Conservation (phyloP, 2,113 vertebrate genomes). For the Lepidiolamprologus cunningtoni region DNA sequence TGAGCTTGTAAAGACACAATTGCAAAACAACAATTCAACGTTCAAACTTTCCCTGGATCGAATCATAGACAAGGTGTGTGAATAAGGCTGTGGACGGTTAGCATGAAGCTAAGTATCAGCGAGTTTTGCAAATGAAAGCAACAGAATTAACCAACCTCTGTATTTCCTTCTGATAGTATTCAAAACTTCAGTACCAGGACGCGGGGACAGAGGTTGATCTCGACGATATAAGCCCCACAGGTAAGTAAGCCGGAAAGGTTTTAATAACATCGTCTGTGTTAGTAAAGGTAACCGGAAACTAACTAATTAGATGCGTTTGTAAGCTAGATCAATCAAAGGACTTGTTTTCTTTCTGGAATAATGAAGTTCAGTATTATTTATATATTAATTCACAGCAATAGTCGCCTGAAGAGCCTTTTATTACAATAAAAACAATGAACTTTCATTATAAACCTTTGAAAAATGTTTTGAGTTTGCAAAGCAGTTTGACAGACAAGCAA, state of each 20-base stretch:
- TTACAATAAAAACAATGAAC: not conserved
- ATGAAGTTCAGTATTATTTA: not conserved
- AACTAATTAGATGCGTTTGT: not conserved
- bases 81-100: not conserved
- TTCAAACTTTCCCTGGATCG: conserved; percentile 41
- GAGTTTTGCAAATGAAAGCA: not conserved
- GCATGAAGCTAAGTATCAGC: not conserved
- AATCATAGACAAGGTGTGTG: conserved; percentile 58
- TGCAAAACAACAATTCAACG: not conserved
- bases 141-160: not conserved
- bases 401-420: not conserved
- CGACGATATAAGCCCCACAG: not conserved
- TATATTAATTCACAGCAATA: not conserved
- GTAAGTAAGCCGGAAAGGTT: not conserved
- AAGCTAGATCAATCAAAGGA: not conserved
- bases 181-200: conserved; percentile 22
- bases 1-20: fast-evolving
- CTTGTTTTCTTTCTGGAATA: not conserved
- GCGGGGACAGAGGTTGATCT: conserved; percentile 48
- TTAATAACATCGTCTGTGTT: not conserved
- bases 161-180: conserved; percentile 48
- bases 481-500: not conserved
- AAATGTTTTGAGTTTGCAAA: not conserved
- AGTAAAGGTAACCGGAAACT: not conserved
- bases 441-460: not conserved